These are phyloP conservation scores for Crotalus helleri DNA, from an alignment of 2,113 vertebrate genomes.

Conservation along the genomic window DNA sequence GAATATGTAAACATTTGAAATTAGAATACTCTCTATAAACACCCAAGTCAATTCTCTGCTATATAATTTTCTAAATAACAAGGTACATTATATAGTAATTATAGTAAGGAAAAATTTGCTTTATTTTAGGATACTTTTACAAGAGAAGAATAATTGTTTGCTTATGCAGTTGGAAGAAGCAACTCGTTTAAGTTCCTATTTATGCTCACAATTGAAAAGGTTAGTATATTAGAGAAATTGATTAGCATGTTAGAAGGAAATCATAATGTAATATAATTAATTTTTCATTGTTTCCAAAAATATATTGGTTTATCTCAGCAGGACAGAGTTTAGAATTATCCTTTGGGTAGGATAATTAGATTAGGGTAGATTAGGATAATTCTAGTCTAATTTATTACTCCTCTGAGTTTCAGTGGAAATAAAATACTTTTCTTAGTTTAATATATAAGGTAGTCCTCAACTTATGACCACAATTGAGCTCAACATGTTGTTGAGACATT, in stretches of 20 bases:
- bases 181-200: conserved; percentile 87
- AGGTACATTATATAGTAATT: not conserved
- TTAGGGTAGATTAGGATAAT: too few relatives aligned
- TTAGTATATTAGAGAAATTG: conserved; percentile 52
- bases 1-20: not conserved
- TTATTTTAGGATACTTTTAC: conserved; percentile 83
- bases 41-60: not conserved
- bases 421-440: not conserved
- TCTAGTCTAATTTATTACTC: not conserved
- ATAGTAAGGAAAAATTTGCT: not conserved
- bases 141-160: conserved; percentile 92
- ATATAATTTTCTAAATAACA: not conserved
- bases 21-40: not conserved
- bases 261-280: not conserved
- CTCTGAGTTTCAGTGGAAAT: not conserved
- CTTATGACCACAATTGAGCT: not conserved
- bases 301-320: not conserved
- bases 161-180: conserved; percentile 93
- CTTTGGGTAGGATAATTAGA: too few relatives aligned
- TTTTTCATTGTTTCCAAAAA: not conserved
- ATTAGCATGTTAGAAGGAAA: conserved; percentile 8
- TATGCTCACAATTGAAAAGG: conserved; percentile 95
- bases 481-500: not conserved
- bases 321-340: not conserved
- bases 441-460: not conserved